Conservation (phyloP, 2,113 vertebrate genomes). For the Craseonycteris thonglongyai region DNA sequence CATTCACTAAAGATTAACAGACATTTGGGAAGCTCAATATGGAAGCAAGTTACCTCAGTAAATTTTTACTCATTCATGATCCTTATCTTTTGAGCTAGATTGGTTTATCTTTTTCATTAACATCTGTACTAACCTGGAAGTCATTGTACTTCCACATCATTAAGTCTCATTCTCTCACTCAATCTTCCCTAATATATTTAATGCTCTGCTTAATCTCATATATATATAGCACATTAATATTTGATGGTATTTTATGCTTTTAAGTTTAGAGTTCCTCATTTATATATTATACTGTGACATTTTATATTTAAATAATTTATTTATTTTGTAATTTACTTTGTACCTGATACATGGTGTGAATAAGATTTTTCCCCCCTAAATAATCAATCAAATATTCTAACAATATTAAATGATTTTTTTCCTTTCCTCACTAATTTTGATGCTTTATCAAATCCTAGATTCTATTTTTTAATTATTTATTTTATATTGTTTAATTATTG, state of each 20-base stretch:
- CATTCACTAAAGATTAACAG: not conserved
- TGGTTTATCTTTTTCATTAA: not conserved
- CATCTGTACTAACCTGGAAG: not conserved
- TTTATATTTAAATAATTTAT: constrained; percentile 1
- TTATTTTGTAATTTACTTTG: not conserved
- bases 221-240: not conserved
- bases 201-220: not conserved
- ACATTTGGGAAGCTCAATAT: not conserved
- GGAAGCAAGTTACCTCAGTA: not conserved
- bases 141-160: not conserved
- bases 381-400: not conserved
- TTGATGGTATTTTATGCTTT: not conserved
- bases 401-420: not conserved
- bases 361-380: constrained; percentile 16
- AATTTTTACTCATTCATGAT: not conserved
- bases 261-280: not conserved
- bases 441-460: not conserved
- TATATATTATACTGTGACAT: not conserved
- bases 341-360: not conserved
- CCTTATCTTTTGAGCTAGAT: not conserved
- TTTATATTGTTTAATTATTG: too few species aligned
- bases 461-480: not conserved
- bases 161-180: not conserved
- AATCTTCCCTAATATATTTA: not conserved
- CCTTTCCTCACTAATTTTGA: not conserved